These are phyloP conservation scores for Blennius ocellaris DNA, from an alignment of 2,113 vertebrate species.

Conservation along the genomic window DNA sequence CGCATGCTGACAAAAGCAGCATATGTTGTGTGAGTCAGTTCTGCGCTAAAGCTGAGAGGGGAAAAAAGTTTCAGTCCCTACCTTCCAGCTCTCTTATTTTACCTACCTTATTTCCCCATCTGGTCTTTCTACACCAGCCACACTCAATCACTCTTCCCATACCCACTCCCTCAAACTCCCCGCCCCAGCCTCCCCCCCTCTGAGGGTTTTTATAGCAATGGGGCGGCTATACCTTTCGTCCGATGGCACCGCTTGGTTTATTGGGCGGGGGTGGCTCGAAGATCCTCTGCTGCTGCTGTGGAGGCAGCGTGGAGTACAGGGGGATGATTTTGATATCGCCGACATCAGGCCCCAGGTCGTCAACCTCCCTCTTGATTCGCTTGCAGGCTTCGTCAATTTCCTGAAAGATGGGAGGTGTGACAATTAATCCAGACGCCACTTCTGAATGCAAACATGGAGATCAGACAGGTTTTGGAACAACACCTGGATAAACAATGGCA, in stretches of 20 bases:
- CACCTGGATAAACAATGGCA: constrained; percentile 64
- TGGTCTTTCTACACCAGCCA: constrained; percentile 48
- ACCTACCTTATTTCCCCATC: constrained; percentile 59
- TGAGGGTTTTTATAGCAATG: constrained; percentile 34
- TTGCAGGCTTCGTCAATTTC: constrained; percentile 99
- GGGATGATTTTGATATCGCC: constrained; percentile 99
- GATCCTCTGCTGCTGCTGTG: constrained; percentile 96
- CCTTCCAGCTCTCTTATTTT: constrained; percentile 59
- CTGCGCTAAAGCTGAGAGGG: constrained; percentile 76
- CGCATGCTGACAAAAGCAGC: constrained; percentile 81
- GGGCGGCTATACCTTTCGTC: constrained; percentile 89
- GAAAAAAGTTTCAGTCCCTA: constrained; percentile 50
- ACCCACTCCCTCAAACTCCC: constrained; percentile 19
- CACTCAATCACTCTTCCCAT: constrained; percentile 35
- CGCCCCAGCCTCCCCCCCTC: constrained; percentile 9
- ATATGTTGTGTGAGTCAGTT: constrained; percentile 84
- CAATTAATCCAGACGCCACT: constrained; percentile 45
- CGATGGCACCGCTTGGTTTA: constrained; percentile 93
- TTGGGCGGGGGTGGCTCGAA: constrained; percentile 96
- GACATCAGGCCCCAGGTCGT: constrained; percentile 95
- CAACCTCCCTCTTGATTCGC: constrained; percentile 96
- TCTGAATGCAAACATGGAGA: constrained; percentile 35
- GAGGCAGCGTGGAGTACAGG: constrained; percentile 95
- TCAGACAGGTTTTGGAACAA: constrained; percentile 37
- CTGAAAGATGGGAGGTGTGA: constrained; percentile 76